phyloP scores from a whole-genome alignment of 2,888 invertebrate species.

The Chrysolina americana region DNA sequence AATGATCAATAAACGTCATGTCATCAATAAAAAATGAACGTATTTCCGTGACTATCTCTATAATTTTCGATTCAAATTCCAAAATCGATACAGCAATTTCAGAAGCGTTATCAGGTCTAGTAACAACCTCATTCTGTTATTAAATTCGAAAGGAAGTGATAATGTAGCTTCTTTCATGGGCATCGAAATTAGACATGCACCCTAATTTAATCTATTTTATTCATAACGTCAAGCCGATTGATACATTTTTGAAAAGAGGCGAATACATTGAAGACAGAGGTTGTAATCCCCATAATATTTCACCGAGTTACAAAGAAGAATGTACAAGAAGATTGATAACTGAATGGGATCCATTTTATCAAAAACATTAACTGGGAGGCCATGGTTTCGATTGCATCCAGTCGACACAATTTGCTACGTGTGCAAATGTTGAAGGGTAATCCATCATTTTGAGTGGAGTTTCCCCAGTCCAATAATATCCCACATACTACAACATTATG shows the following conservation, averaged over 20 bases:
- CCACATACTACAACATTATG: conserved; percentile 45
- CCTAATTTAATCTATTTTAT: conserved; percentile 59
- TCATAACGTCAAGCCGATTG: conserved; percentile 56
- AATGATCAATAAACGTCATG: no score
- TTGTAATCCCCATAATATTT: conserved; percentile 63
- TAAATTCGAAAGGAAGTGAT: conserved; percentile 49
- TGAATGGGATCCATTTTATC: conserved; percentile 62
- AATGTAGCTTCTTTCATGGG: conserved; percentile 44
- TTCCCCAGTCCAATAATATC: conserved; percentile 54
- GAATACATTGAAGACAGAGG: conserved; percentile 54
- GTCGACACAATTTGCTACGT: conserved; percentile 67
- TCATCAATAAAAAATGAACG: neutral
- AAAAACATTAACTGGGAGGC: conserved; percentile 65
- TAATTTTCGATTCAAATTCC: conserved; percentile 41
- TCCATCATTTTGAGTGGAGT: conserved; percentile 67
- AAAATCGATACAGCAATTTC: conserved; percentile 13
- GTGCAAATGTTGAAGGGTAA: conserved; percentile 66
- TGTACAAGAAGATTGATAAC: conserved; percentile 66
- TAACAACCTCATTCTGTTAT: conserved; percentile 48
- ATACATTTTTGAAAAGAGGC: conserved; percentile 57
- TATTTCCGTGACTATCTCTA: conserved; percentile 16
- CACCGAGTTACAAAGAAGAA: conserved; percentile 62
- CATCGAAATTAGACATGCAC: conserved; percentile 46
- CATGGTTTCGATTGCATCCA: conserved; percentile 60
- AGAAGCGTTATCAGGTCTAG: conserved; percentile 15